Evolutionary conservation across 2,797 vertebrate species (phyloP), one percentile per base, ranked within the genome.

Genomic region (Ciconia nigra): DNA sequence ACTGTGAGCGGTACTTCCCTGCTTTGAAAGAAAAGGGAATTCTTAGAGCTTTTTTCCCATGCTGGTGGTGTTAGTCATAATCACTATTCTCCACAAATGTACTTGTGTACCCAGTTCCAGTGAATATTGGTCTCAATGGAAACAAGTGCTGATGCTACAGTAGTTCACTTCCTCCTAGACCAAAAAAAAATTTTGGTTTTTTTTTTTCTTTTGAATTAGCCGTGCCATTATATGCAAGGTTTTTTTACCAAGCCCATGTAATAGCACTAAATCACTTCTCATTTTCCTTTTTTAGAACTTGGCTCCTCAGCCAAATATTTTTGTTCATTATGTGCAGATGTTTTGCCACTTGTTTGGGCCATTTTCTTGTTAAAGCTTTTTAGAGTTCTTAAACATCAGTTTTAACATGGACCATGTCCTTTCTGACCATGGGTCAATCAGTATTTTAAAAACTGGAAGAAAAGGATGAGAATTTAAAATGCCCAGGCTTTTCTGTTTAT

Each of bases 11-110:
- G 74, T 94, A 89, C 70, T 96, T 96, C 81, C 91, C 86, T 92
- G 57, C 61, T 89, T 91, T 88, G 70, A 89, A 93, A 91, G 77
- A 95, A 95, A 85, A 91, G 58, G 76, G 95, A 90, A 72, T 96
- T 95, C 94, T 95, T 89, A 47, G 79, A 76, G 35, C 54, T 76
- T 94, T 97, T 96, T 96, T 93, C 94, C 92, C 87, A 79, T 93
- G 90, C 33, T 77, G 37, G 35, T 62, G 25, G 25, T 51, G 35
- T 91, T 96, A 95, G 91, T 96, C 90, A 93, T 87, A 62, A 21
- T 52, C 28, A 1, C 85, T 91, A 10, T 88, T 95, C 54, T 94
- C 63, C 81, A 54, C 76, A 90, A 90, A 80, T 46, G 39, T 25
- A 51, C 54, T 94, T 86, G 41, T 81, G 79, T 89, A 47, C 4